Conservation (phyloP, 2,113 vertebrate genomes). For the Ursus arctos region DNA sequence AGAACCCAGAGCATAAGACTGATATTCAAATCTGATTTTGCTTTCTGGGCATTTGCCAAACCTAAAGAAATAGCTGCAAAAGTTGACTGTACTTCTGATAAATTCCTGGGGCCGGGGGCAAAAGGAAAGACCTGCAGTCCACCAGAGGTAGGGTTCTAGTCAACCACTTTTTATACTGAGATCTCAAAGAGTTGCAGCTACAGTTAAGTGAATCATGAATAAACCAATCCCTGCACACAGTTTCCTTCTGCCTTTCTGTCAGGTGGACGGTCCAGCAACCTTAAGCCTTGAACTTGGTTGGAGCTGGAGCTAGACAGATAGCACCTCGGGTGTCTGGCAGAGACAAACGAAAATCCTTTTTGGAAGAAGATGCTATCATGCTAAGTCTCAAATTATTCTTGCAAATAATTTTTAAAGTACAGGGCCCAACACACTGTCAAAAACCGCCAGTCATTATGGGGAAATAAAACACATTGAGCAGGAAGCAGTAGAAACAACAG, state of each 20-base stretch:
- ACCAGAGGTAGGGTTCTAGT: background rate
- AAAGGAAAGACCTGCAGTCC: background rate
- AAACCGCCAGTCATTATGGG: background rate
- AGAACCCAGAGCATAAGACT: background rate
- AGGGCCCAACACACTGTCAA: background rate
- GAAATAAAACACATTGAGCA: background rate
- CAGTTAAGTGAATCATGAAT: background rate
- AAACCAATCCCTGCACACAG: background rate
- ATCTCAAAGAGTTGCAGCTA: background rate
- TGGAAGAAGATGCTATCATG: background rate
- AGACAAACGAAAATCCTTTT: slow-evolving; percentile 50
- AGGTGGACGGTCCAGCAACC: background rate
- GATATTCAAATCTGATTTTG: slow-evolving; percentile 14
- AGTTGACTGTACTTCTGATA: background rate
- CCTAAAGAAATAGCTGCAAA: slow-evolving; percentile 18
- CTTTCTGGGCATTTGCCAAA: background rate
- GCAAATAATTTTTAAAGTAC: slow-evolving; percentile 42
- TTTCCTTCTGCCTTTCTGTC: background rate
- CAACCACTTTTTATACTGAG: background rate
- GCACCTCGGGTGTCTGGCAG: background rate
- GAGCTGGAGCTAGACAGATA: background rate
- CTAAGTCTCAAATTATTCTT: slow-evolving; percentile 29
- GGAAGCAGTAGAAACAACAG: slow-evolving; percentile 15
- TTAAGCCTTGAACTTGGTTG: slow-evolving; percentile 12
- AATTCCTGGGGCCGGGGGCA: background rate